A percentile compares a stretch with the other conserved stretches of the same genome.
Conservation (phyloP, 2,113 vertebrate species). For the Barbus barbus region DNA sequence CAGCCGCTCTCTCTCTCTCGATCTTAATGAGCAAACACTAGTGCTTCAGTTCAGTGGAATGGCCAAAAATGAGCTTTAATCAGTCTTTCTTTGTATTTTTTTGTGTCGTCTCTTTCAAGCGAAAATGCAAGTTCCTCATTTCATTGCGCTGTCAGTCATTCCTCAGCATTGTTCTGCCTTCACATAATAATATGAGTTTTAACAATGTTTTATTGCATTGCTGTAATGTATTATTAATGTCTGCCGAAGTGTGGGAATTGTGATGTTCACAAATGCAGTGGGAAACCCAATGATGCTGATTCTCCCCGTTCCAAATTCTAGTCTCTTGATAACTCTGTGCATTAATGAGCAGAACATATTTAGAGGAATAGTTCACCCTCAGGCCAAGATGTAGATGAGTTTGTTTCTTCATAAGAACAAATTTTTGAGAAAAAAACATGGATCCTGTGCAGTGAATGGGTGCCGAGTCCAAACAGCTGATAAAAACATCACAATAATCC, state of each 20-base stretch:
- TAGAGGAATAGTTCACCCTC: neutral
- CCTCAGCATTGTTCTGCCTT: neutral
- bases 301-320: too few species aligned
- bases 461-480: neutral
- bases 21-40: slow-evolving; percentile 35
- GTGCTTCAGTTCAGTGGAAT: slow-evolving; percentile 3
- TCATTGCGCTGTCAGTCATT: slow-evolving; percentile 41
- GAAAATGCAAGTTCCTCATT: neutral
- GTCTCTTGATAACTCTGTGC: neutral
- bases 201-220: neutral
- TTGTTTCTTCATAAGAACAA: neutral
- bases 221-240: neutral
- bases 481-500: neutral
- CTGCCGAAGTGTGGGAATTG: neutral
- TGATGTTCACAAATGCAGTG: neutral
- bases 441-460: neutral
- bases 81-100: neutral
- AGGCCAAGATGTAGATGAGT: neutral
- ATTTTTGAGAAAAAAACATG: neutral
- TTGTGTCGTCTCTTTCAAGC: neutral
- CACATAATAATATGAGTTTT: neutral
- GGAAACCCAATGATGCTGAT: neutral
- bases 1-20: slow-evolving; percentile 66
- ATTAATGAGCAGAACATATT: neutral
- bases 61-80: slow-evolving; percentile 13